Evolutionary conservation across 2,797 vertebrate species (phyloP).

Genomic region (Trichosurus vulpecula): DNA sequence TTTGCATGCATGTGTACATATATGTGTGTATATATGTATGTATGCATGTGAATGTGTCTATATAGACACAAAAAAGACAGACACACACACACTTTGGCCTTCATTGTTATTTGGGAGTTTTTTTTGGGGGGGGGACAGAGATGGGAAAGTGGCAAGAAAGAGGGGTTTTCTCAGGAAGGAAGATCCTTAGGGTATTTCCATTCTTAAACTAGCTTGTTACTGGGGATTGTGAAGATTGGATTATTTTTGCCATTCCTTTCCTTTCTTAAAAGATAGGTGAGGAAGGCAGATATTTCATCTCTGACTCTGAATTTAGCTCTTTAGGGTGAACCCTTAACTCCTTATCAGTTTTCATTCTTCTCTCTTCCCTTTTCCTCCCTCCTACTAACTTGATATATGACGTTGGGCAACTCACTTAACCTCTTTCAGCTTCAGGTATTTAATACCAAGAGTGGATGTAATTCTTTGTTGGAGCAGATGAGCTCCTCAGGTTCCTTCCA

Average conservation of each 20-base stretch:
- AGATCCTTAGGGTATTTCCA: not conserved
- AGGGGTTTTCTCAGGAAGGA: not conserved
- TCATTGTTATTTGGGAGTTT: not conserved
- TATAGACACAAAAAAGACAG: not conserved
- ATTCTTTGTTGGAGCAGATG: not conserved
- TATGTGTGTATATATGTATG: not conserved
- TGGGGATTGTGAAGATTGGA: not conserved
- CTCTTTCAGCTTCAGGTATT: not conserved
- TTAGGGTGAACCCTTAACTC: not conserved
- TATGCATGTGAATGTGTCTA: not conserved
- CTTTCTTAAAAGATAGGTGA: not conserved
- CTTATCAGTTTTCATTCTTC: not conserved
- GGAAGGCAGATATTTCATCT: not conserved
- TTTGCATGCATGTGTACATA: not conserved
- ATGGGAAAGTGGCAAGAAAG: not conserved
- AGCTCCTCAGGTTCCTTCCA: not conserved
- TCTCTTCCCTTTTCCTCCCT: not conserved
- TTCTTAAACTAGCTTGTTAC: not conserved
- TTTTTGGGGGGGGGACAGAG: not conserved
- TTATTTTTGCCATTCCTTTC: not conserved
- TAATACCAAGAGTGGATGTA: not conserved
- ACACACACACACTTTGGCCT: not conserved
- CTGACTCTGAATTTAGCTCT: not conserved
- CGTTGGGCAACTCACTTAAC: not conserved
- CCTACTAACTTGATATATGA: not conserved